phyloP scores from a whole-genome alignment of 2,797 vertebrate species.

The Crax fasciolata region DNA sequence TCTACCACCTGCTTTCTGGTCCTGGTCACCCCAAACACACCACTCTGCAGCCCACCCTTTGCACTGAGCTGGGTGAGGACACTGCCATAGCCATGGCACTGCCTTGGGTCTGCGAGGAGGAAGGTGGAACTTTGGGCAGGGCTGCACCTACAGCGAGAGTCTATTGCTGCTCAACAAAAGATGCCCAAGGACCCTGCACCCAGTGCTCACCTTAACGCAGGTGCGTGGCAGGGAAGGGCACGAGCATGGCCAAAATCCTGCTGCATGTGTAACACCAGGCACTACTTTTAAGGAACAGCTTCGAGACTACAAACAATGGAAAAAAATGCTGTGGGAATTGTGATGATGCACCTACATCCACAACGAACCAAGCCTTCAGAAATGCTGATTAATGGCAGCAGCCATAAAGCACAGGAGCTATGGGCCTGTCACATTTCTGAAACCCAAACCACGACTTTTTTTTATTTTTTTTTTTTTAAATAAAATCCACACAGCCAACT shows the following conservation, averaged over 20 bases:
- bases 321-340: background rate
- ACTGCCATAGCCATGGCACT: background rate
- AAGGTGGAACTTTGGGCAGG: background rate
- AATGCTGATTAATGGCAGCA: background rate
- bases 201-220: too few relatives aligned
- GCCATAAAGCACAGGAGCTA: background rate
- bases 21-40: background rate
- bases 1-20: background rate
- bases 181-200: background rate
- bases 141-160: too few relatives aligned
- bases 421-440: background rate
- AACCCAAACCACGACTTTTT: background rate
- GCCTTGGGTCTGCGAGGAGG: fast-evolving
- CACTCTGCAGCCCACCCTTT: fast-evolving
- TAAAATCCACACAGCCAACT: background rate
- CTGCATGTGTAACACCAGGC: background rate
- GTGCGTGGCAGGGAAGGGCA: too few relatives aligned
- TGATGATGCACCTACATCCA: background rate
- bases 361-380: background rate
- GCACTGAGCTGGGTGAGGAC: background rate
- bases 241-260: background rate
- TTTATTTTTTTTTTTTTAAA: background rate
- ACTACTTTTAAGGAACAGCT: background rate
- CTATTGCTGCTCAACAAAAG: too few relatives aligned
- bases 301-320: background rate